Base-by-base conservation (phyloP, 2,888 invertebrate genomes). In the Cartodere bifasciata region DNA sequence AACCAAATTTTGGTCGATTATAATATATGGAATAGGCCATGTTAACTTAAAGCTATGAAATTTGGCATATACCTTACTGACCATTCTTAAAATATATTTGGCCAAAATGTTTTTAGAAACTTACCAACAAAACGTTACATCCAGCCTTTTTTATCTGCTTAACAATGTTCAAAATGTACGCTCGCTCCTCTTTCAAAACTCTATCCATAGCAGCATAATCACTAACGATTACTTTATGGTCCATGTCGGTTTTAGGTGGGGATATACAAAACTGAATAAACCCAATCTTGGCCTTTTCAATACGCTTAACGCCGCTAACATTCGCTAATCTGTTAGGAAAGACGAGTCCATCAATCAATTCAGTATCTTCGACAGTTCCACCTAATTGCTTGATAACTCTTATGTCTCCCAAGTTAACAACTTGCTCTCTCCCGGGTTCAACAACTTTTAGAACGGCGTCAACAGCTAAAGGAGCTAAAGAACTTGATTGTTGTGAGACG, bases 131-230 rank as follows among this genome's bases (percentile, higher is more conserved):
- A 7, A 99, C 91, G 64, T 90, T 99, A 64, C 98, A 99, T 2
- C 97, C 97, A 35, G 91, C 75, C 55, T 95, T 97, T 62, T 99
- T 99, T 43, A 99, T 90, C 60, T 95, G 91, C 60, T 99, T 99
- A 4, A 95, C 90, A 52, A 98, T 92, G 53, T 99, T 95, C 34
- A 99, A 67, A 48, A 98, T 94, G 60, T 99, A 99, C 31, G 88
- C 75, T 30, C 98, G 77, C 61, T 99, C 98, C 60, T 99, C 98
- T 54, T 92, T 86, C 36, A 99, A 62, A 1, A 98, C 91, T 35
- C 98, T 75, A 60, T 99, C 98, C 98, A 99, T 99, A 29, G 95
- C 95, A n/a, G 95, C 79, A 60, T 99, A 99, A 60, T 99, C 98
- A 0, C 94, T 90, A 13, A 99, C 91, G 47, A 99, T 74, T 3